Conservation (phyloP, 35 echinoderm and acorn worm genomes). For the Stichopus chloronotus region DNA sequence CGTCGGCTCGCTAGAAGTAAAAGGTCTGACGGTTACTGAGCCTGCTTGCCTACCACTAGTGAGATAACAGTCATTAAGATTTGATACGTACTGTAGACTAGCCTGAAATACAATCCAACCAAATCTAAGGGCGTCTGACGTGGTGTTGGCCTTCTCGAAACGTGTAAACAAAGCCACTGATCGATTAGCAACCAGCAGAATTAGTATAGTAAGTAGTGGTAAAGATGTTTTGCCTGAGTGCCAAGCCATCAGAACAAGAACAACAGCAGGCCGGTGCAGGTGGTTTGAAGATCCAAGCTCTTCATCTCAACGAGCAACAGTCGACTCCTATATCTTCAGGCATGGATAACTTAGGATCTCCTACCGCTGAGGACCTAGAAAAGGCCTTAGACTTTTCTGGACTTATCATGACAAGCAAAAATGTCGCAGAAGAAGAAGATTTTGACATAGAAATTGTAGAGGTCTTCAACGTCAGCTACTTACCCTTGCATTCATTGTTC, state of each 20-base stretch:
- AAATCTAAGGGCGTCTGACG: background rate
- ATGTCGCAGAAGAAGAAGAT: constrained; percentile 82
- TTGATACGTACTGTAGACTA: too few relatives aligned
- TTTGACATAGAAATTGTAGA: constrained; percentile 84
- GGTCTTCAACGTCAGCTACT: constrained; percentile 76
- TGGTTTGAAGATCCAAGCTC: constrained; percentile 34
- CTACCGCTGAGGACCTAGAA: constrained; percentile 57
- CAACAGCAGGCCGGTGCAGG: constrained; percentile 16
- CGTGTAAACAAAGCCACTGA: background rate
- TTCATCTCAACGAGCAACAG: constrained; percentile 17
- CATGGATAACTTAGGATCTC: constrained; percentile 42
- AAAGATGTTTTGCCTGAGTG: constrained; percentile 60
- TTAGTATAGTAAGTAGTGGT: background rate
- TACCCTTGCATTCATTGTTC: constrained; percentile 78
- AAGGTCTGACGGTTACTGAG: too few relatives aligned
- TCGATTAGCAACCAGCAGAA: constrained; percentile 15
- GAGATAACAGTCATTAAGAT: too few relatives aligned
- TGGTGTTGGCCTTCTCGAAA: constrained; percentile 9
- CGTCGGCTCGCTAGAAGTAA: background rate
- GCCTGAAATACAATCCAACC: constrained; percentile 15
- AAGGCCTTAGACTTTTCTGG: constrained; percentile 76
- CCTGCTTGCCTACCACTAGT: too few relatives aligned
- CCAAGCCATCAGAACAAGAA: constrained; percentile 37
- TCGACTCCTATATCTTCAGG: background rate
- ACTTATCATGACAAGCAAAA: constrained; percentile 81